These are phyloP conservation scores for Tridacna crocea DNA, from an alignment of 2,888 invertebrate genomes.

Conservation along the genomic window DNA sequence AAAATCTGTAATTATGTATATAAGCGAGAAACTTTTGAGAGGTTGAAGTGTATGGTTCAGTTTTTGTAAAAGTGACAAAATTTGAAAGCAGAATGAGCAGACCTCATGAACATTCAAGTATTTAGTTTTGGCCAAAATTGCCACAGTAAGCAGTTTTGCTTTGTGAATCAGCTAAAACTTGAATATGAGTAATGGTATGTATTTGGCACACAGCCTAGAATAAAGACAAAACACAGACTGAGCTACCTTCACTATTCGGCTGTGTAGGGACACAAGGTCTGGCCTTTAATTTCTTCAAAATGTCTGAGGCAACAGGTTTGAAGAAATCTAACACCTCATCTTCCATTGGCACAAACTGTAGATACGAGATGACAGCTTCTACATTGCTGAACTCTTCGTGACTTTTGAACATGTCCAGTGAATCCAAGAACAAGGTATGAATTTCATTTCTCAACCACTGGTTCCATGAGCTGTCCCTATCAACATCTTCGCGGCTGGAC, in stretches of 20 bases:
- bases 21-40: too few species aligned
- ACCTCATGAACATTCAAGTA: too few species aligned
- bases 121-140: too few species aligned
- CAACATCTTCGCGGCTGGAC: conserved; percentile 84
- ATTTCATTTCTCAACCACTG: conserved; percentile 83
- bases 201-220: too few species aligned
- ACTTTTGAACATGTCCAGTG: conserved; percentile 79
- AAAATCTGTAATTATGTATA: too few species aligned
- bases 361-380: conserved; percentile 77
- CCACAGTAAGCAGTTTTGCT: too few species aligned
- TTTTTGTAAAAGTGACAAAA: too few species aligned
- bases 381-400: conserved; percentile 72
- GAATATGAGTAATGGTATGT: too few species aligned
- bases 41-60: too few species aligned
- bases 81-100: too few species aligned
- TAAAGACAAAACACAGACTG: too few species aligned
- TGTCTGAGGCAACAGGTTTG: conserved; percentile 80
- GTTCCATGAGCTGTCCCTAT: conserved; percentile 83
- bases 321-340: conserved; percentile 83
- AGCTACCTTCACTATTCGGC: conserved; percentile 70
- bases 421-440: conserved; percentile 80
- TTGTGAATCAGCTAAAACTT: too few species aligned
- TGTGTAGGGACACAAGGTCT: conserved; percentile 80
- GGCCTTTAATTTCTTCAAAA: conserved; percentile 77
- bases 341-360: conserved; percentile 82